Conservation (phyloP, 2,113 vertebrate genomes). For the Larimichthys polyactis region DNA sequence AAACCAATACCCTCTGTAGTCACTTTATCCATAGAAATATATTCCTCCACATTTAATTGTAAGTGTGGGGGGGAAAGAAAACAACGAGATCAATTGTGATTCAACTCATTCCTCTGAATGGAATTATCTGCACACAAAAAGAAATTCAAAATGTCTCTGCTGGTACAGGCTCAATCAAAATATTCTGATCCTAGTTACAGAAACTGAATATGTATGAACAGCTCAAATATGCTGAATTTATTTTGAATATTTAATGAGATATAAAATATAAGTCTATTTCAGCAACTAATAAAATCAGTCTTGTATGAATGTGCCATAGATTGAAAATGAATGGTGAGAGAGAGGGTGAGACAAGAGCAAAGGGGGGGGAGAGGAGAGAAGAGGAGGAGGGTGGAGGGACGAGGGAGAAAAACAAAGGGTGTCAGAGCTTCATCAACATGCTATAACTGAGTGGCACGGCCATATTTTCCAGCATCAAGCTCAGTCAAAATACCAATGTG, state of each 20-base stretch:
- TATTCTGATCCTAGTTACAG: slow-evolving; percentile 87
- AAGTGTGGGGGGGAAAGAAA: slow-evolving; percentile 66
- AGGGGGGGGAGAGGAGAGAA: no score
- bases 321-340: slow-evolving; percentile 78
- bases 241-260: slow-evolving; percentile 90
- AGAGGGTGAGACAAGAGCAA: slow-evolving; percentile 45
- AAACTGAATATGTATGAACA: slow-evolving; percentile 88
- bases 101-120: slow-evolving; percentile 85
- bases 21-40: slow-evolving; percentile 66
- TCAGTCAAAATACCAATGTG: slow-evolving; percentile 84
- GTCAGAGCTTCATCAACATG: slow-evolving; percentile 85
- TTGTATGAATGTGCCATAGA: slow-evolving; percentile 84
- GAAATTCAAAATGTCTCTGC: slow-evolving; percentile 85
- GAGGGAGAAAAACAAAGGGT: slow-evolving; percentile 77
- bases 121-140: slow-evolving; percentile 86
- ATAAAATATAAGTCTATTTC: slow-evolving; percentile 89
- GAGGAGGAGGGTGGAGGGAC: slow-evolving; percentile 31
- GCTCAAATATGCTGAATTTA: slow-evolving; percentile 89
- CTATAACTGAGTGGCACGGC: slow-evolving; percentile 82
- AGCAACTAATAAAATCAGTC: slow-evolving; percentile 88
- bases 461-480: slow-evolving; percentile 80
- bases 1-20: slow-evolving; percentile 65
- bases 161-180: slow-evolving; percentile 86
- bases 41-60: slow-evolving; percentile 80
- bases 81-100: slow-evolving; percentile 88